phyloP scores from a whole-genome alignment of 1,140 invertebrate species.

The Elysia chlorotica region DNA sequence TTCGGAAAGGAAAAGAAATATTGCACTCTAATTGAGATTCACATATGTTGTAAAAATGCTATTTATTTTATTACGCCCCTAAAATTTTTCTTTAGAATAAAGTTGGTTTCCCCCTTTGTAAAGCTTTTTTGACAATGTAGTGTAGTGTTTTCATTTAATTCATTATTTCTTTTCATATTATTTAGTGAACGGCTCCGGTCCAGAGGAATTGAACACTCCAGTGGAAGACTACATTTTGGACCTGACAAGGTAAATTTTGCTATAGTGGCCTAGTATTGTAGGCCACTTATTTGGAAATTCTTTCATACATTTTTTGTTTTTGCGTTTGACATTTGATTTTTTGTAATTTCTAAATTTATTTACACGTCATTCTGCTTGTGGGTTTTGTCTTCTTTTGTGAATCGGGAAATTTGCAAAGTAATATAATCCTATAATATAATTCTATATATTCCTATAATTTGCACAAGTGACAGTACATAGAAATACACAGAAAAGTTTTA shows the following conservation, averaged over 20 bases:
- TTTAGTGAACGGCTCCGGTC: constrained; percentile 46
- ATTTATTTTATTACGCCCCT: too few species aligned
- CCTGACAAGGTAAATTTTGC: constrained; percentile 19
- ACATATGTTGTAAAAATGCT: too few species aligned
- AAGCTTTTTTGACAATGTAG: too few species aligned
- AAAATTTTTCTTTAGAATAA: too few species aligned
- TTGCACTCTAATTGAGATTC: too few species aligned
- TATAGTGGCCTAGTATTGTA: not conserved
- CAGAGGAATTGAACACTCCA: constrained; percentile 37
- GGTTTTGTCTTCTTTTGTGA: too few species aligned
- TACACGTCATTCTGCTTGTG: too few species aligned
- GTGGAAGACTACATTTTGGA: constrained; percentile 52
- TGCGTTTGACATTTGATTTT: not conserved
- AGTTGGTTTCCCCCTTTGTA: too few species aligned
- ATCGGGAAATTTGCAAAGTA: too few species aligned
- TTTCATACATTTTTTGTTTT: not conserved
- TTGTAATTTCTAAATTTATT: too few species aligned
- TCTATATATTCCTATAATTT: not conserved
- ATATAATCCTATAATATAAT: too few species aligned
- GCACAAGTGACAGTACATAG: not conserved
- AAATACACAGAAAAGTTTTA: not conserved
- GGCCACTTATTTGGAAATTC: not conserved
- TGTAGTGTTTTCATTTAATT: not conserved
- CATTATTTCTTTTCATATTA: not conserved
- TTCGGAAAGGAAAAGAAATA: too few species aligned